phyloP scores from a whole-genome alignment of 2,113 vertebrate species.

The Synodontis membranacea region DNA sequence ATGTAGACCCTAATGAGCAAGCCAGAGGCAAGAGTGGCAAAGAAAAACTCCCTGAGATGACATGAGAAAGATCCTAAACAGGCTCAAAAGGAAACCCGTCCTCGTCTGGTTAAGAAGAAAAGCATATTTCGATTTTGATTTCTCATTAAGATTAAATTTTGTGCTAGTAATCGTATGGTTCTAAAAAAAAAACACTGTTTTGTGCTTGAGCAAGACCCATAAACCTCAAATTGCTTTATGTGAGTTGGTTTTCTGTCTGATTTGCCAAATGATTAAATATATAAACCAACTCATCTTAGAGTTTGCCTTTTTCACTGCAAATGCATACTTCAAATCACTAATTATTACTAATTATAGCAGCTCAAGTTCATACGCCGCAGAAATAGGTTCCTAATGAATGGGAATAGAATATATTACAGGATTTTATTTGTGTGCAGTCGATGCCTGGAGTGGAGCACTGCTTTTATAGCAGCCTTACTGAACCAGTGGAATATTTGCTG shows the following conservation, averaged over 20 bases:
- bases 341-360: not conserved
- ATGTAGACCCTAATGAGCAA: not conserved
- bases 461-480: not conserved
- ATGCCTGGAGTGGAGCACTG: conserved; percentile 8
- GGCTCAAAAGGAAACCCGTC: not conserved
- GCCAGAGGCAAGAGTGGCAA: not conserved
- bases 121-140: not conserved
- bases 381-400: not conserved
- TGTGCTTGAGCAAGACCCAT: not conserved
- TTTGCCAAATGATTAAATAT: not conserved
- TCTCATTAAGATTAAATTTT: not conserved
- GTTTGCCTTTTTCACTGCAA: not conserved
- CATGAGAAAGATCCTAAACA: not conserved
- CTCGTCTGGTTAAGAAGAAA: not conserved
- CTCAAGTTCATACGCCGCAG: not conserved
- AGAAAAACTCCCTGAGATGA: not conserved
- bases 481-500: conserved; percentile 6
- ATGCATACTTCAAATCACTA: not conserved
- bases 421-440: conserved; percentile 9
- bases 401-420: not conserved
- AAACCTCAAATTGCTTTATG: not conserved
- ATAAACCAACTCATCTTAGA: not conserved
- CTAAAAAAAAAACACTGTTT: not conserved
- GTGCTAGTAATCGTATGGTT: not conserved
- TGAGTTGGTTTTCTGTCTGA: not conserved